Conservation (phyloP, 1,140 invertebrate genomes). For the Drosophila orosa region DNA sequence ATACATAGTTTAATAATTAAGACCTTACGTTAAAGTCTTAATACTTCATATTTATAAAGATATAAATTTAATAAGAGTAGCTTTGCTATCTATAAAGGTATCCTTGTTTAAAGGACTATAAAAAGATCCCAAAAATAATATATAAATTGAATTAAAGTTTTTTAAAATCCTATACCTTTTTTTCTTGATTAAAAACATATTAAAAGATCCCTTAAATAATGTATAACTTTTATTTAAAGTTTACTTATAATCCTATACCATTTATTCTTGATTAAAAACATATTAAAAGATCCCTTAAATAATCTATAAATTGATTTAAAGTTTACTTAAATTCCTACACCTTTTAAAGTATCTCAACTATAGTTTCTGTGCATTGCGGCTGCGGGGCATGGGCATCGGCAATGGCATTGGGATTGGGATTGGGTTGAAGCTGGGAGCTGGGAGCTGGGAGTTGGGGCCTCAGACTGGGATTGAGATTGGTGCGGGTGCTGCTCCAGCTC, state of each 20-base stretch:
- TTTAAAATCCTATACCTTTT: neutral
- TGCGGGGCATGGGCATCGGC: slow-evolving; percentile 51
- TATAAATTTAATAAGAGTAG: neutral
- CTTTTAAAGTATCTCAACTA: neutral
- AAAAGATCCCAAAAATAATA: neutral
- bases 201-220: neutral
- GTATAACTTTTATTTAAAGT: neutral
- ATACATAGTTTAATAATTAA: neutral
- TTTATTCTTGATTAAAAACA: neutral
- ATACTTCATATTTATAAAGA: neutral
- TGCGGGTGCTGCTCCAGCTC: slow-evolving; percentile 62
- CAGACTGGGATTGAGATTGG: slow-evolving; percentile 21
- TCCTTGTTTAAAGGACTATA: too few relatives aligned
- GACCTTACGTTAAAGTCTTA: neutral
- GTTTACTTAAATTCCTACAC: neutral
- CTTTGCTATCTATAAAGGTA: neutral
- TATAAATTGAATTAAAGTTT: neutral
- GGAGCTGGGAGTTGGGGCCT: neutral
- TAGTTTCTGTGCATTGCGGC: slow-evolving; percentile 24
- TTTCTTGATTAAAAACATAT: too few relatives aligned
- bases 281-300: neutral
- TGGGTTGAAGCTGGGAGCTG: slow-evolving; percentile 9
- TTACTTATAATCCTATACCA: neutral
- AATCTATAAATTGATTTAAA: neutral
- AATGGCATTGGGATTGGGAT: slow-evolving; percentile 38